These are phyloP conservation scores for Psylliodes chrysocephalus DNA, from an alignment of 2,888 invertebrate species.

Conservation along the genomic window DNA sequence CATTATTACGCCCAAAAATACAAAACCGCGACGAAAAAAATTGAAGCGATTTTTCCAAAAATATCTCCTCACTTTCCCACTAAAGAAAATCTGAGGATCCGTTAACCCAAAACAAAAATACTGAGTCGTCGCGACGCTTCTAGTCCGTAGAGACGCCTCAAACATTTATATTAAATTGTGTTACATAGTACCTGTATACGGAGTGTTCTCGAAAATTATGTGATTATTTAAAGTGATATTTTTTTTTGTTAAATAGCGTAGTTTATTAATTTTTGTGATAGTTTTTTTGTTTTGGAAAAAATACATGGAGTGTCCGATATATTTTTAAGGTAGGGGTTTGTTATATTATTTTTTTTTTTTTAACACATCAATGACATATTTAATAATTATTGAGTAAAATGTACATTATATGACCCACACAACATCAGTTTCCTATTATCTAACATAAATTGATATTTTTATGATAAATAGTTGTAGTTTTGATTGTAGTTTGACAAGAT, in stretches of 20 bases:
- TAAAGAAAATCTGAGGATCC: slow-evolving; percentile 20
- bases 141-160: slow-evolving; percentile 27
- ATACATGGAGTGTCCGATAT: not conserved
- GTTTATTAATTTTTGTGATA: not conserved
- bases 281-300: not conserved
- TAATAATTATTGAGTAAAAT: too few species aligned
- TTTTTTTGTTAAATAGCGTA: not conserved
- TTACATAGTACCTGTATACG: not conserved
- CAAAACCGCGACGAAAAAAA: not conserved
- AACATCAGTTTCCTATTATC: too few species aligned
- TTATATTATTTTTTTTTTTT: too few species aligned
- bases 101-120: slow-evolving; percentile 34
- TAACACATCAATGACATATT: too few species aligned
- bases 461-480: too few species aligned
- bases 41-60: slow-evolving; percentile 22
- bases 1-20: not conserved
- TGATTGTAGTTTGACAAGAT: too few species aligned
- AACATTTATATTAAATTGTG: slow-evolving; percentile 1
- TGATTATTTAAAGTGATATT: slow-evolving; percentile 5
- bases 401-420: too few species aligned
- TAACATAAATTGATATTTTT: too few species aligned
- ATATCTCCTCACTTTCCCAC: slow-evolving; percentile 17
- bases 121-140: slow-evolving; percentile 39
- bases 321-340: not conserved
- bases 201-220: slow-evolving; percentile 2